These are phyloP conservation scores for Amazonetta brasiliensis DNA, from an alignment of 2,797 vertebrate species.

Conservation along the genomic window DNA sequence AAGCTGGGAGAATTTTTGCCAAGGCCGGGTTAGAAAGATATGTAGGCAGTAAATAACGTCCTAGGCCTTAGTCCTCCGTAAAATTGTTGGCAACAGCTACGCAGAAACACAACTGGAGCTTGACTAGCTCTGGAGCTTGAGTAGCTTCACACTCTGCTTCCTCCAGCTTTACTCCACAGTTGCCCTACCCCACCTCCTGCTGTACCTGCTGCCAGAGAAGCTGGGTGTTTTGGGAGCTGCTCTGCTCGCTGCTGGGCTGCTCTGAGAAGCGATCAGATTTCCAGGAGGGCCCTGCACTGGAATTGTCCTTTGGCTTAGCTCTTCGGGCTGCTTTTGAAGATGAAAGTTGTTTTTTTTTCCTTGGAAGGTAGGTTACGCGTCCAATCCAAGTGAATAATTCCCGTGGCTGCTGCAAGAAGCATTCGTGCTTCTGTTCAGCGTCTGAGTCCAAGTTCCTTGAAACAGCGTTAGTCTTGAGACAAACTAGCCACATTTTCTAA, in stretches of 20 bases:
- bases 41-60: not conserved
- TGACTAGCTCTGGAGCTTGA: not conserved
- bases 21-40: not conserved
- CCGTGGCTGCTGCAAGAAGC: not conserved
- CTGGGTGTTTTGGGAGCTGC: accelerated
- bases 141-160: not conserved
- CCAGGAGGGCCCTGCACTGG: not conserved
- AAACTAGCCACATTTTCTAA: not conserved
- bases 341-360: not conserved
- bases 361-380: not conserved
- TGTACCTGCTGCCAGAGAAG: not conserved
- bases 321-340: not conserved
- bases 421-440: not conserved
- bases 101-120: not conserved
- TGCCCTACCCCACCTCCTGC: not conserved
- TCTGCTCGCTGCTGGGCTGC: not conserved
- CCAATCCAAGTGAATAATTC: not conserved
- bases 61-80: not conserved
- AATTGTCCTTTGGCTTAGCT: not conserved
- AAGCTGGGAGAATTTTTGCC: not conserved
- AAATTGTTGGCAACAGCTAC: not conserved
- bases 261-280: not conserved
- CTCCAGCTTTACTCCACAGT: accelerated
- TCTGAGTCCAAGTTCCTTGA: constrained; percentile 19
- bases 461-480: not conserved